Conservation (phyloP, 37 sponge, comb jelly and placozoan species). For the Beroe forskalii region DNA sequence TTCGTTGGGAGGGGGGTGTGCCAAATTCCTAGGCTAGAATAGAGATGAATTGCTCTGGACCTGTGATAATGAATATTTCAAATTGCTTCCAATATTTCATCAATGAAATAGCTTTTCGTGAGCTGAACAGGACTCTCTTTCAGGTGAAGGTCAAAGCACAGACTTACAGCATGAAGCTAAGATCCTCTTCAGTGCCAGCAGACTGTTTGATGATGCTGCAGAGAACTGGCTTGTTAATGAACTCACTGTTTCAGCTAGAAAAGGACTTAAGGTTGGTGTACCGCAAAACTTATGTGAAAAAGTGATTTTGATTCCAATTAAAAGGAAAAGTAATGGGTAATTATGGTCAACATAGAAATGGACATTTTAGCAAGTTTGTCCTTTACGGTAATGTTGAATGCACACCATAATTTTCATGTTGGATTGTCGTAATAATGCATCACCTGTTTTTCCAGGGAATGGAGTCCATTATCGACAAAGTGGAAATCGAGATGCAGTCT, state of each 20-base stretch:
- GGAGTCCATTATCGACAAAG: constrained; percentile 35
- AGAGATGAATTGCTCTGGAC: too few species aligned
- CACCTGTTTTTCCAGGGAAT: constrained; percentile 16
- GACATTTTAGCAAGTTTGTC: too few species aligned
- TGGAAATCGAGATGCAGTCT: constrained; percentile 20
- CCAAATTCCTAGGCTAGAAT: too few species aligned
- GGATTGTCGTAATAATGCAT: too few species aligned
- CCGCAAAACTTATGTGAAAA: not conserved
- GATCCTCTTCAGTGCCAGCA: constrained; percentile 11
- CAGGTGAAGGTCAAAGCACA: constrained; percentile 27
- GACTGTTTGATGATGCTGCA: constrained; percentile 52
- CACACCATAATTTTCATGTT: not conserved
- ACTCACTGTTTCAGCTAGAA: not conserved
- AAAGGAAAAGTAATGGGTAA: too few species aligned
- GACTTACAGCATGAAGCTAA: constrained; percentile 22
- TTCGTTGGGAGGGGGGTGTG: too few species aligned
- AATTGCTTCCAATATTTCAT: too few species aligned
- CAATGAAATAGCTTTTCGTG: too few species aligned
- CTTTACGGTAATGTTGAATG: too few species aligned
- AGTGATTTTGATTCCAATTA: not conserved
- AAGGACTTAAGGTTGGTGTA: constrained; percentile 13
- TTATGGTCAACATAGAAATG: too few species aligned
- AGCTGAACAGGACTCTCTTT: too few species aligned
- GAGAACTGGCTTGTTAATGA: constrained; percentile 49
- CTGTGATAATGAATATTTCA: too few species aligned